A percentile compares a stretch with the other conserved stretches of the same genome.
phyloP scores from a whole-genome alignment of 2,888 invertebrate species.

The Cenopis cana region DNA sequence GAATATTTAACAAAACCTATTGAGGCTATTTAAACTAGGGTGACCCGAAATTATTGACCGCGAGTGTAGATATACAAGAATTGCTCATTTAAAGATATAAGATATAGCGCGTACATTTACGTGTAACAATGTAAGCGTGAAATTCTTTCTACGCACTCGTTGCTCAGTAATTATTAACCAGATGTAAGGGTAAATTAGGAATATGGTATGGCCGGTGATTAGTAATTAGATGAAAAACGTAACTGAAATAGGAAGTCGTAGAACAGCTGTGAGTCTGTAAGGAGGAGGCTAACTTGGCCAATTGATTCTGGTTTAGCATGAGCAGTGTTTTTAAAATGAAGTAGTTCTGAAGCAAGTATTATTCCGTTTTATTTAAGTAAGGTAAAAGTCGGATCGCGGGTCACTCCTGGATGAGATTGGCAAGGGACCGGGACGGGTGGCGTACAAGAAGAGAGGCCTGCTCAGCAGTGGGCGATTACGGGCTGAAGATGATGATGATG shows the following conservation, averaged over 20 bases:
- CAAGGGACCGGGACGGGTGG: too few relatives aligned
- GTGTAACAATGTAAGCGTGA: conserved; percentile 16
- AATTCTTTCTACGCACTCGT: conserved; percentile 15
- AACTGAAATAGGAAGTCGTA: conserved; percentile 16
- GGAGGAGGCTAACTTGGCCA: conserved; percentile 13
- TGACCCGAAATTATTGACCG: too few relatives aligned
- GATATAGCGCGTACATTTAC: background rate
- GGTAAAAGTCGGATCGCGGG: too few relatives aligned
- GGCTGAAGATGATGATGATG: too few relatives aligned
- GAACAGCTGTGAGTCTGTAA: conserved; percentile 23
- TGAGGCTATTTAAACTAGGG: too few relatives aligned
- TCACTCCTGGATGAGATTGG: too few relatives aligned
- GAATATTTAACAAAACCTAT: too few relatives aligned
- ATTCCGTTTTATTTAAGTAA: background rate
- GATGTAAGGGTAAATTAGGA: conserved; percentile 25
- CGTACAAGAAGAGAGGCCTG: too few relatives aligned
- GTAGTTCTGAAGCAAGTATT: background rate
- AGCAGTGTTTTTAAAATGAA: background rate
- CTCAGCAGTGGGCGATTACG: too few relatives aligned
- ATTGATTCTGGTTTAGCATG: conserved; percentile 4
- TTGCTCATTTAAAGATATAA: conserved; percentile 2
- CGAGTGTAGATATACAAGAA: too few relatives aligned
- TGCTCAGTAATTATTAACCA: conserved; percentile 30
- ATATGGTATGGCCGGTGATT: conserved; percentile 29
- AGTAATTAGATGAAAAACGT: conserved; percentile 30